Base-by-base conservation (phyloP, 2,113 vertebrate species). In the Arothron firmamentum region DNA sequence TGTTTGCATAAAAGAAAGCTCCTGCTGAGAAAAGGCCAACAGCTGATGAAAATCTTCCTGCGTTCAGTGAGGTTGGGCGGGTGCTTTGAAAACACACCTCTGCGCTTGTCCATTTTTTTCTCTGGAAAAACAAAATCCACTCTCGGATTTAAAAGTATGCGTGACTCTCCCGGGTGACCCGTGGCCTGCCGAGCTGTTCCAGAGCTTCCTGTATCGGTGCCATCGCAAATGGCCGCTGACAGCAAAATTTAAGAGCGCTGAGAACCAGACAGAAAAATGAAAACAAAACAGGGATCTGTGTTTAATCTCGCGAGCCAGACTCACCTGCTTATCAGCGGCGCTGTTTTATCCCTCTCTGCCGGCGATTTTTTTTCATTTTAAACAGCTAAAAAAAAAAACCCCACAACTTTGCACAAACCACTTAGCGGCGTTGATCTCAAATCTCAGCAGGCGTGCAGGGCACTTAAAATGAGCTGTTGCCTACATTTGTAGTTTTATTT, bases 311-410 rank as follows among this genome's bases (percentile, higher is more conserved):
- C 11, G 56, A 55, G 52, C 41, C 50, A 69, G 56, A 53, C 55
- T 41, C 45, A 46, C 15, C 59, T 53, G 55, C 70, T 78, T 78
- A 73, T 84, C 70, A 70, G 34, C 17, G 51, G 51, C 65, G 74
- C 74, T 54, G 56, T 66, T 61, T 76, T 66, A 72, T 67, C 67
- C 82, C 19, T 65, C 52, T 3, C 67, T 47, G 53, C n/a, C 17
- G n/a, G 16, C 17, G 59, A 59, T 6, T 47, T n/a, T n/a, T n/a
- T 72, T 74, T 76, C 60, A 67, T 74, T 72, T 64, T 68, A 60
- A 49, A 62, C 74, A 76, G 78, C 78, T 80, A 78, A 67, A 60
- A 72, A 80, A 70, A 81, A n/a, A n/a, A n/a, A n/a, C n/a, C n/a
- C 34, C 28, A 38, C 34, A 38, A 38, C 78, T 81, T 81, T 76